These are phyloP conservation scores for Scolanthus callimorphus DNA, from an alignment of 92 coral and sea anemone species.

Conservation along the genomic window DNA sequence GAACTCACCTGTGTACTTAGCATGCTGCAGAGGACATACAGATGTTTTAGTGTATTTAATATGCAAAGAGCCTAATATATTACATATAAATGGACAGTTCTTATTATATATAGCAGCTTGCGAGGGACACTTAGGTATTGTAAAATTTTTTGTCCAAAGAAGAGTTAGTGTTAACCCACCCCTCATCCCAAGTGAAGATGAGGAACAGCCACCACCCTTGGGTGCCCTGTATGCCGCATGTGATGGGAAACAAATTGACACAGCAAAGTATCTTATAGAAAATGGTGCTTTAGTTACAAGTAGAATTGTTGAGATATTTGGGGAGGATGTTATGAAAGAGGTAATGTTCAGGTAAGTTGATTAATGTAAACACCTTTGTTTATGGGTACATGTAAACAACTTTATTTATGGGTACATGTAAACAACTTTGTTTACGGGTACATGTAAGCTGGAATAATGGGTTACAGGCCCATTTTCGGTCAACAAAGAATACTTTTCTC, in stretches of 20 bases:
- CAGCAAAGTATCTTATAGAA: conserved; percentile 77
- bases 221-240: conserved; percentile 85
- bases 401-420: too few relatives aligned
- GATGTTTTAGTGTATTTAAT: conserved; percentile 60
- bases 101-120: conserved; percentile 68
- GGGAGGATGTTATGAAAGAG: conserved; percentile 73
- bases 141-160: conserved; percentile 59
- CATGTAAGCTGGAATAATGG: too few relatives aligned
- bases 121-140: conserved; percentile 77
- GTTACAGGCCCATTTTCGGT: too few relatives aligned
- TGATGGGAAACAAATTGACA: conserved; percentile 48
- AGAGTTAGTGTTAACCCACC: conserved; percentile 69
- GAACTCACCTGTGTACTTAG: conserved; percentile 71
- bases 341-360: conserved; percentile 70
- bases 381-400: too few relatives aligned
- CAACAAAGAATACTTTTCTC: too few relatives aligned
- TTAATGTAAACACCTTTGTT: too few relatives aligned
- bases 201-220: background rate
- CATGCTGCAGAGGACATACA: conserved; percentile 69
- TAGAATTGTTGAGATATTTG: conserved; percentile 58
- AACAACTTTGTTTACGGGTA: too few relatives aligned
- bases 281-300: conserved; percentile 80
- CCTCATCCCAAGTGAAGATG: conserved; percentile 19
- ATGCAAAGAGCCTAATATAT: conserved; percentile 53
- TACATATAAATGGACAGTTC: conserved; percentile 58